These are phyloP conservation scores for Cyanoderma ruficeps DNA, from an alignment of 2,113 vertebrate species.

Conservation along the genomic window DNA sequence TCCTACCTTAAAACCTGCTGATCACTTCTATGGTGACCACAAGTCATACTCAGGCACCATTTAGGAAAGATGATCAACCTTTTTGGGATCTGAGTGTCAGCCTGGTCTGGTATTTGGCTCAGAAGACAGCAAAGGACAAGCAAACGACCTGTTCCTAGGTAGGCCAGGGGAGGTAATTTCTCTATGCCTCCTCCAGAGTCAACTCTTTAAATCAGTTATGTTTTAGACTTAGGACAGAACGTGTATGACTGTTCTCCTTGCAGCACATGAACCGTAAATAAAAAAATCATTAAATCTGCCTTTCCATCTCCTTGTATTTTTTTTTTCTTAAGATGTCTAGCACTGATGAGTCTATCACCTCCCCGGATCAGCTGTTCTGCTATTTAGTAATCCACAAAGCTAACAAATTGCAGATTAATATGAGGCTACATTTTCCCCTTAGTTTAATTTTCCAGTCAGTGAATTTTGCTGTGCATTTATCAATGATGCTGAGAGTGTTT, in stretches of 20 bases:
- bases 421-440: not conserved
- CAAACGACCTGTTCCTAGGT: not conserved
- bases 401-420: not conserved
- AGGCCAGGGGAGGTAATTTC: not conserved
- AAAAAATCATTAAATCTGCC: not conserved
- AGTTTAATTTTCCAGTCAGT: conserved; percentile 26
- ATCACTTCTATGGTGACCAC: not conserved
- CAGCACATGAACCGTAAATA: not conserved
- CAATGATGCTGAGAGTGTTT: not conserved
- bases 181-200: not conserved
- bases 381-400: not conserved
- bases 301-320: not conserved
- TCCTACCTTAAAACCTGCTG: not conserved
- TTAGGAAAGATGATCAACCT: not conserved
- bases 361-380: not conserved
- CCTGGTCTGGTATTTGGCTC: not conserved
- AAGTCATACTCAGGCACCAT: not conserved
- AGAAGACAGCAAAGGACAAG: not conserved
- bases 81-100: not conserved
- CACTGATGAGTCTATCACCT: not conserved
- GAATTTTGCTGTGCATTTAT: not conserved
- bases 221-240: not conserved
- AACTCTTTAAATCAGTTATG: not conserved
- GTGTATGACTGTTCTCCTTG: not conserved
- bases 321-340: not conserved